phyloP scores from a whole-genome alignment of 1,140 invertebrate species.

The Carcinoscorpius rotundicauda region DNA sequence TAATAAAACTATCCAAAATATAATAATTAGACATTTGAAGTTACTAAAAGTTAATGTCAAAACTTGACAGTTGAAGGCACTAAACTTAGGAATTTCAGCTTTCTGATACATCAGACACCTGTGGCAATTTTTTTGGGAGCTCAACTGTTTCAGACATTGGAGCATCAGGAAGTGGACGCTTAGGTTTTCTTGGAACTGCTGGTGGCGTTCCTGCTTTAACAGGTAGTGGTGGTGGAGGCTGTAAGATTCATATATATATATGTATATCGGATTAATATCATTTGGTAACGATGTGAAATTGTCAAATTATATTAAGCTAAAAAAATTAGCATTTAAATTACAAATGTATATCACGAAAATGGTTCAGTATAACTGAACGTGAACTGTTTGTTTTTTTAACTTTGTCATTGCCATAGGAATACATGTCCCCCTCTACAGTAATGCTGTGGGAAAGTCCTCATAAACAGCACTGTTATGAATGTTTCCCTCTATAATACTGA shows the following conservation, averaged over 20 bases:
- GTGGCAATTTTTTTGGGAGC: background rate
- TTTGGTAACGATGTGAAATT: background rate
- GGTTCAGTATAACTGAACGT: background rate
- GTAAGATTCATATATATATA: constrained; percentile 1
- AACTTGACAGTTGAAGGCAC: no score
- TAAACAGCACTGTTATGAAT: no score
- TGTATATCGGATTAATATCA: background rate
- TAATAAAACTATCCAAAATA: no score
- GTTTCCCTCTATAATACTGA: no score
- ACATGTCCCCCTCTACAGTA: background rate
- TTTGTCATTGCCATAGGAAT: background rate
- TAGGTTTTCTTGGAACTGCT: constrained; percentile 5
- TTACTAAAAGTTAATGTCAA: no score
- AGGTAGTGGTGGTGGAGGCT: constrained; percentile 13
- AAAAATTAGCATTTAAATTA: background rate
- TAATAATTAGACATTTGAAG: no score
- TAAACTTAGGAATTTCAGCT: no score
- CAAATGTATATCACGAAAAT: background rate
- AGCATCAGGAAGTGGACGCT: background rate
- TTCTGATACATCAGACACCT: no score
- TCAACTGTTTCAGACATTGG: background rate
- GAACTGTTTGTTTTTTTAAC: background rate
- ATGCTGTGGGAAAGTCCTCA: no score
- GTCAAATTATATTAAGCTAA: background rate
- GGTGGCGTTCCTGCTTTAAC: constrained; percentile 7